phyloP scores from a whole-genome alignment of 1,140 invertebrate genomes.

The Galleria mellonella region DNA sequence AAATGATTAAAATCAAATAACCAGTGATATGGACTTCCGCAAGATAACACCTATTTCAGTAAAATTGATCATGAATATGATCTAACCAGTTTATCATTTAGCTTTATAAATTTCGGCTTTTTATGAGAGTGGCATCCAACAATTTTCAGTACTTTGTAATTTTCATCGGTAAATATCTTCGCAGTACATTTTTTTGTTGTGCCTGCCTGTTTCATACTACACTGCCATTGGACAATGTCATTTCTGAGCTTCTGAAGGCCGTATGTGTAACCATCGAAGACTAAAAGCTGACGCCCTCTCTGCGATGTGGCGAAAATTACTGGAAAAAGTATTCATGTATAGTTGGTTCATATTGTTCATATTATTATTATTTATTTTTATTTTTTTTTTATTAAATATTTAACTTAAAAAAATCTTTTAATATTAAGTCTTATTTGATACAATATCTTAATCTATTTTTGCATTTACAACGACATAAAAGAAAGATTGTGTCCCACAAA shows the following conservation, averaged over 20 bases:
- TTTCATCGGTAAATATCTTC: conserved; percentile 24
- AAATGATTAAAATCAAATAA: too few species aligned
- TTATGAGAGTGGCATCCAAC: conserved; percentile 23
- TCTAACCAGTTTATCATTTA: conserved; percentile 20
- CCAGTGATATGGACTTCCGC: too few species aligned
- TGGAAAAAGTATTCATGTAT: conserved; percentile 17
- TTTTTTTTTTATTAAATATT: too few species aligned
- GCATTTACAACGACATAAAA: too few species aligned
- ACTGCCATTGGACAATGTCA: conserved; percentile 30
- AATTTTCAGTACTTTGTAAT: conserved; percentile 24
- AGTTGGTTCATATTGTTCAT: too few species aligned
- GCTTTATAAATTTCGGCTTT: conserved; percentile 29
- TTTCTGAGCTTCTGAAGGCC: conserved; percentile 24
- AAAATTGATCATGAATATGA: conserved; percentile 23
- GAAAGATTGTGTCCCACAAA: too few species aligned
- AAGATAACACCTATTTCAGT: too few species aligned
- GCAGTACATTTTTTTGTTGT: conserved; percentile 32
- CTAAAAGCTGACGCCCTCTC: conserved; percentile 34
- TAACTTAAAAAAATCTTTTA: too few species aligned
- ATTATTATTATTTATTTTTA: too few species aligned
- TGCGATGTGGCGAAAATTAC: conserved; percentile 39
- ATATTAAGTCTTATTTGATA: too few species aligned
- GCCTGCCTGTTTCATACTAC: conserved; percentile 35
- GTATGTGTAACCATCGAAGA: conserved; percentile 40
- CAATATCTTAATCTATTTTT: too few species aligned